These are phyloP conservation scores for Baronia brevicornis DNA, from an alignment of 2,888 invertebrate genomes.

Conservation along the genomic window DNA sequence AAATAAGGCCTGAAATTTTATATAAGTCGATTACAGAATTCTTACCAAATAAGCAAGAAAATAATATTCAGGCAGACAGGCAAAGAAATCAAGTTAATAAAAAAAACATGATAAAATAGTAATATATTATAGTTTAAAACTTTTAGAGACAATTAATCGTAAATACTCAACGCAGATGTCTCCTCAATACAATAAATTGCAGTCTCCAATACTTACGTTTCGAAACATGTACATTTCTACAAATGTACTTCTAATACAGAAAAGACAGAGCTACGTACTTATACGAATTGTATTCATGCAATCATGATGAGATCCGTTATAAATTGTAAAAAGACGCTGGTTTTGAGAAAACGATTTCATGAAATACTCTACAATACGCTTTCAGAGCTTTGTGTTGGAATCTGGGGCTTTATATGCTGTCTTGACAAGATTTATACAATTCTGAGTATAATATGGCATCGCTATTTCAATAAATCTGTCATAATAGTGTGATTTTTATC, in stretches of 20 bases:
- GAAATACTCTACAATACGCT: slow-evolving; percentile 63
- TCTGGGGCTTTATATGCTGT: slow-evolving; percentile 45
- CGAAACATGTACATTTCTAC: slow-evolving; percentile 5
- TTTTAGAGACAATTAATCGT: no score
- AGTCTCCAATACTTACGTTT: slow-evolving; percentile 1
- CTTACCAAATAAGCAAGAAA: no score
- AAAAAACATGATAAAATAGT: no score
- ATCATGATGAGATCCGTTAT: slow-evolving; percentile 60
- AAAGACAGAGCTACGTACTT: slow-evolving; percentile 12
- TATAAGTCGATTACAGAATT: no score
- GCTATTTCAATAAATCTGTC: slow-evolving; percentile 13
- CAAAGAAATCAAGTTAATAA: no score
- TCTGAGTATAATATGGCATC: slow-evolving; percentile 16
- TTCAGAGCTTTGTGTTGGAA: slow-evolving; percentile 52
- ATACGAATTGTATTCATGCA: slow-evolving; percentile 50
- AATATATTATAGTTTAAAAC: no score
- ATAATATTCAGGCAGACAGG: no score
- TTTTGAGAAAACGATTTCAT: slow-evolving; percentile 65
- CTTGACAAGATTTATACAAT: slow-evolving; percentile 48
- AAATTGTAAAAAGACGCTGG: slow-evolving; percentile 65
- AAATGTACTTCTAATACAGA: slow-evolving; percentile 9
- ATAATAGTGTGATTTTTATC: background rate
- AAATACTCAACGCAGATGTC: no score
- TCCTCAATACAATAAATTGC: no score
- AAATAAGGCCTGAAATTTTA: no score